phyloP scores from a whole-genome alignment of 2,797 vertebrate genomes.

The Lutjanus argentimaculatus region DNA sequence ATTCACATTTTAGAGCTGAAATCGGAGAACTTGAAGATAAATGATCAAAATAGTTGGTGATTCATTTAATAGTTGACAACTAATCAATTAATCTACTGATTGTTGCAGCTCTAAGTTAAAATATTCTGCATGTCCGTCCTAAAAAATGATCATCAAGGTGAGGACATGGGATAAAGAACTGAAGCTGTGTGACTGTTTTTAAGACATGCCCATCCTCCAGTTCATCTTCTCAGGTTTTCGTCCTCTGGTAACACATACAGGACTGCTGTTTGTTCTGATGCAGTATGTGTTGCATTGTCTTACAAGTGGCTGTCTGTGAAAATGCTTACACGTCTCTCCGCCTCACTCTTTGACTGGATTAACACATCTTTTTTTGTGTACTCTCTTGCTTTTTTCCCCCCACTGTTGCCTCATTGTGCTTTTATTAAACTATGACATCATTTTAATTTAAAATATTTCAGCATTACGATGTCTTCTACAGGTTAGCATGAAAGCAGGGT shows the following conservation, averaged over 20 bases:
- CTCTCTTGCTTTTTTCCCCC: constrained; percentile 32
- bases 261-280: constrained; percentile 60
- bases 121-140: background rate
- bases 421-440: constrained; percentile 14
- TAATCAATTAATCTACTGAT: no score
- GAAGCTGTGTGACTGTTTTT: constrained; percentile 77
- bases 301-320: constrained; percentile 66
- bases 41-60: no score
- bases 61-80: no score
- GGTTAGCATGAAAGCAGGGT: constrained; percentile 42
- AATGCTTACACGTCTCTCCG: constrained; percentile 62
- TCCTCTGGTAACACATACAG: constrained; percentile 67
- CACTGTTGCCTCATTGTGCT: constrained; percentile 32
- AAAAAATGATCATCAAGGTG: constrained; percentile 6
- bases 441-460: constrained; percentile 39
- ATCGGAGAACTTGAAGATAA: no score
- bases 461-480: background rate
- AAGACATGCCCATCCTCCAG: constrained; percentile 63
- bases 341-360: constrained; percentile 46
- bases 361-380: constrained; percentile 54
- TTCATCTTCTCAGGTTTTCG: constrained; percentile 56
- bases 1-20: no score
- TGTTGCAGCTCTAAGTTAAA: no score
- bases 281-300: constrained; percentile 64
- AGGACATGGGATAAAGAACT: constrained; percentile 44